Base-by-base conservation (phyloP, 2,113 vertebrate genomes). In the Oxyruncus cristatus region DNA sequence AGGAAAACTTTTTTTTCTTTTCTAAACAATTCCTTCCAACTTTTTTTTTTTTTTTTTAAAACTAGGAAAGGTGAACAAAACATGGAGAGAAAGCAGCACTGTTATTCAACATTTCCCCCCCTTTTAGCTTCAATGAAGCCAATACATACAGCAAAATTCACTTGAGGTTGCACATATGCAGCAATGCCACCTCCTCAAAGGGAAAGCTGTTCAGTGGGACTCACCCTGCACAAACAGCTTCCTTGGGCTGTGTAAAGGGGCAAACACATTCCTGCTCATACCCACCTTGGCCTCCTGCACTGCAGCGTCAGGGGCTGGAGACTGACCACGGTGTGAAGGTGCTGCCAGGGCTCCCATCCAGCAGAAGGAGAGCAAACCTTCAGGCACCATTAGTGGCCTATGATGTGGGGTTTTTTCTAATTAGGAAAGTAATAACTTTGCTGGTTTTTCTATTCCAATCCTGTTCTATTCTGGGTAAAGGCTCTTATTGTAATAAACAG, bases 391-490 rank as follows among this genome's bases (percentile, higher is more conserved):
- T 30, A 89, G n/a, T 4, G 23, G 22, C 32, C 32, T 47, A 5
- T 4, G 2, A 33, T 35, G 37, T 26, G 17, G 2, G 3, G 3
- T 41, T 89, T 87, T 58, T 80, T 49, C 76, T 46, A 91, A 83
- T 85, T 58, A 89, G 35, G 23, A 70, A 73, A 74, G 50, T 46
- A 79, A 27, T 3, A 58, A 77, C 30, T 66, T 56, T 28, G 39
- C 75, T 77, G 81, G n/a, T 46, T 93, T 96, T 72, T 85, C 53
- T 86, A 7, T 86, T 76, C 90, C n/a, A 41, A 59, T 42, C 58
- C 49, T 80, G 46, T 66, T 88, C 39, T 2, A 0, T 30, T 66
- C 89, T 58, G 10, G 1, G 52, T 79, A 80, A 73, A 1, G 0
- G 17, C 53, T 93, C 82, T 53, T 42, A 56, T 8, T 85, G 52